Base-by-base conservation (phyloP, 1,140 invertebrate species). In the Nasonia vitripennis region DNA sequence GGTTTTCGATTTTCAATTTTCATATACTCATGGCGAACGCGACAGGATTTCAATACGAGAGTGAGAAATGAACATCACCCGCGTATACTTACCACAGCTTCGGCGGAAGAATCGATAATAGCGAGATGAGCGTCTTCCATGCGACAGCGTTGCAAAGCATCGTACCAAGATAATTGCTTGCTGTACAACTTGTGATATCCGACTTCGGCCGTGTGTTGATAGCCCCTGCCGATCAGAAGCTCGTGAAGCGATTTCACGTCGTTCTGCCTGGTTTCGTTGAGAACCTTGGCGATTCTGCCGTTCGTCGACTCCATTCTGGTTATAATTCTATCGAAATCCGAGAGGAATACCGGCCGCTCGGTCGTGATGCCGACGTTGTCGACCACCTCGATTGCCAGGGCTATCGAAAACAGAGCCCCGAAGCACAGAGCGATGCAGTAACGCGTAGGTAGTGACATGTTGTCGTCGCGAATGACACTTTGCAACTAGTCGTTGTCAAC, bases 111-210 rank as follows among this genome's bases (percentile, higher is more conserved):
- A 87, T 93, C 91, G 67, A 93, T 89, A 45, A 94, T 74, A 2
- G 84, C 79, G 2, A 85, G 17, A 68, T 85, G 78, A 31, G 84
- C 78, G 7, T 91, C 91, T 83, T 92, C 91, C 51, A 91, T 89
- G 71, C 88, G 91, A 80, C 92, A 93, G 12, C 89, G 82, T 70
- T 91, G 90, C 62, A 91, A 87, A 9, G 92, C 92, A 0, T 91
- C 88, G 78, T 92, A 91, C 90, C 92, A 92, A 4, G 80, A 89
- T 20, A 83, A 77, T n/a, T 91, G 89, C 45, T 86, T 89, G 1
- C 89, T 89, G 74, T 92, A 91, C 10, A 93, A 83, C 87, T 93
- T 93, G 84, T 92, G 90, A 17, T 85, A 89, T 5, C 93, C 91
- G 20, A 91, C 79, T 37, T 90, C 91, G 0, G 74, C 34, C 9